Evolutionary conservation across 2,888 invertebrate genomes (phyloP).

Genomic region (Ypsolopha sequella): DNA sequence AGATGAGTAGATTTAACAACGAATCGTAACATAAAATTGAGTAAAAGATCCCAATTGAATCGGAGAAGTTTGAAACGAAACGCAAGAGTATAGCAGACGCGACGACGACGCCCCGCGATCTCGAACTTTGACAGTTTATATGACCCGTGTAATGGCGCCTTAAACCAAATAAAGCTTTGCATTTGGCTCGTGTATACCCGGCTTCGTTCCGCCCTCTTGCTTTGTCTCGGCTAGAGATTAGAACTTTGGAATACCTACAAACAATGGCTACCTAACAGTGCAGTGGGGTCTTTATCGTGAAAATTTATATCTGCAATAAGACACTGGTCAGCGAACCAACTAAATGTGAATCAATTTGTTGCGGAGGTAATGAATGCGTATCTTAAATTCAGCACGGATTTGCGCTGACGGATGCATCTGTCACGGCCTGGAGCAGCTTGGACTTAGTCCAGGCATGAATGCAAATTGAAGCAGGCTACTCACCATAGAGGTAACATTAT

Average conservation of each 20-base stretch:
- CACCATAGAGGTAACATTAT: slow-evolving; percentile 10
- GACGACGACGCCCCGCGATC: slow-evolving; percentile 24
- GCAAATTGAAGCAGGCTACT: slow-evolving; percentile 48
- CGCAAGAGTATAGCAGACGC: not conserved
- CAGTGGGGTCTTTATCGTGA: no score
- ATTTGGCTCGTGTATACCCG: slow-evolving; percentile 49
- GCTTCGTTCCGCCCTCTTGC: slow-evolving; percentile 36
- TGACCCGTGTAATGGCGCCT: slow-evolving; percentile 68
- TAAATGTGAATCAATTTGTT: not conserved
- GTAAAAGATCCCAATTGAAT: slow-evolving; percentile 35
- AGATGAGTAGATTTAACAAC: slow-evolving; percentile 19
- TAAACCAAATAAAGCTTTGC: slow-evolving; percentile 66
- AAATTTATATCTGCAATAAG: no score
- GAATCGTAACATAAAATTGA: slow-evolving; percentile 29
- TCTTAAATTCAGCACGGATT: not conserved
- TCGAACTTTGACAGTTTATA: slow-evolving; percentile 67
- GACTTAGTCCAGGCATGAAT: slow-evolving; percentile 40
- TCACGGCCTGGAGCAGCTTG: slow-evolving; percentile 45
- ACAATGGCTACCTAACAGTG: no score
- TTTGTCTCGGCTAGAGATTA: slow-evolving; percentile 50
- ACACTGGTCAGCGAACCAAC: not conserved
- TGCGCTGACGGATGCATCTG: slow-evolving; percentile 36
- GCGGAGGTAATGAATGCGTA: not conserved
- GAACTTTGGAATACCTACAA: slow-evolving; percentile 21
- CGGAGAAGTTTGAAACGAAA: slow-evolving; percentile 23